Evolutionary conservation across 1,140 invertebrate species (phyloP), one percentile per base, ranked within the genome.

Genomic region (Drosophila nebulosa): DNA sequence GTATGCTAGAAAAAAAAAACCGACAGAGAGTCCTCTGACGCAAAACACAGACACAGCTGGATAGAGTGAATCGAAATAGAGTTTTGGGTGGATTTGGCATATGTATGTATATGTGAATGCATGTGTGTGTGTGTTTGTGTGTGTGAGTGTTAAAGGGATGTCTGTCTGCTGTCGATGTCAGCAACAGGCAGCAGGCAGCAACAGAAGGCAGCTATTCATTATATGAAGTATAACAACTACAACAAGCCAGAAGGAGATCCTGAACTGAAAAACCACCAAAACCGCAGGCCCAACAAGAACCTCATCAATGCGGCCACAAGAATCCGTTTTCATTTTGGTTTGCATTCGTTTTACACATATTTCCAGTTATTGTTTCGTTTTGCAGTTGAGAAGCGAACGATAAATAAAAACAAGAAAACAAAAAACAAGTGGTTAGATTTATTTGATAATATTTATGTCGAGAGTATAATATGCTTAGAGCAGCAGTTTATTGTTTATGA

Each of bases 131-230:
- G 10, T 57, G 1, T n/a, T n/a, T 55, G 65, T 24, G 55, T 57
- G 32, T 57, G 18, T 32, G 32, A 14, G 46, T 46, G 24, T 56
- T n/a, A n/a, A n/a, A n/a, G n/a, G n/a, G n/a, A n/a, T 18, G 22
- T 12, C 12, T 50, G 22, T 10, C 53, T 76, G 67, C 18, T 58
- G 46, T 50, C 24, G 42, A 62, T 74, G 75, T 50, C 64, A 83
- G 79, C 75, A 84, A 83, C 79, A 83, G 79, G 79, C 79, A 64
- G 53, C 79, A 83, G 79, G 79, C 79, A 64, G 53, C 62, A 77
- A 66, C 56, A 67, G 21, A 60, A 58, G 61, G 26, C 64, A 61
- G 61, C 71, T 42, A 75, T 83, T 81, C 79, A 81, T 78, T 81
- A 64, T 69, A n/a, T n/a, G n/a, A 53, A 58, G 58, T 36, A 53